These are phyloP conservation scores for Galago senegalensis DNA, from an alignment of 2,797 vertebrate species.

Conservation along the genomic window DNA sequence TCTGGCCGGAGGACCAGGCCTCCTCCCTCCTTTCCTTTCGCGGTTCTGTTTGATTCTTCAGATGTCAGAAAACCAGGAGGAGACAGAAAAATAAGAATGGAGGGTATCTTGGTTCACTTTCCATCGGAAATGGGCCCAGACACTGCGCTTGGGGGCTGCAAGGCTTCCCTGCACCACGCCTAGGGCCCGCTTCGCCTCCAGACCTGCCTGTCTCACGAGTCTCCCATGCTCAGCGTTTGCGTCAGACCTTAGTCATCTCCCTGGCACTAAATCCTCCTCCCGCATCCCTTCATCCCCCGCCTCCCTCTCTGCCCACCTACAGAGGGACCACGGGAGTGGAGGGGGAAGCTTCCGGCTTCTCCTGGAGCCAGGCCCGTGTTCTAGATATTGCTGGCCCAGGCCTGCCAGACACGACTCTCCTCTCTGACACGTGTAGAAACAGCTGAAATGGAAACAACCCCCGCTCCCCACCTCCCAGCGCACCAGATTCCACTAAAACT, in stretches of 20 bases:
- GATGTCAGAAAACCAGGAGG: slow-evolving; percentile 17
- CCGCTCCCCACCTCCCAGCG: background rate
- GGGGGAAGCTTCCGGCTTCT: background rate
- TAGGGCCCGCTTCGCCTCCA: background rate
- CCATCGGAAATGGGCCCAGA: background rate
- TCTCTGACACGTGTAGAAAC: background rate
- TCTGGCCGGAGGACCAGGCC: slow-evolving; percentile 27
- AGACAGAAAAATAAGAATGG: background rate
- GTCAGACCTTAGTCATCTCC: slow-evolving; percentile 64
- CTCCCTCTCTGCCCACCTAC: background rate
- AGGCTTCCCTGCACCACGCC: background rate
- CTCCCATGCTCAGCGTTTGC: background rate
- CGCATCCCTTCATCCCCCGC: background rate
- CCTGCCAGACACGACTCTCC: background rate
- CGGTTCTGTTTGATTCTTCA: slow-evolving; percentile 49
- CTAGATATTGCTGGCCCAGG: background rate
- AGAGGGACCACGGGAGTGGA: background rate
- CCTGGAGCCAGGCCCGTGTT: background rate
- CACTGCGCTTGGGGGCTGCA: background rate
- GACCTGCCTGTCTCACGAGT: background rate
- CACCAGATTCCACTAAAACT: background rate
- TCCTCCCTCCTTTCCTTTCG: slow-evolving; percentile 57
- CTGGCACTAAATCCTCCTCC: slow-evolving; percentile 34
- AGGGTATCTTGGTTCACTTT: background rate
- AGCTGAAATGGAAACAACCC: background rate